phyloP scores from a whole-genome alignment of 2,888 invertebrate genomes.

The Drosophila lacicola region DNA sequence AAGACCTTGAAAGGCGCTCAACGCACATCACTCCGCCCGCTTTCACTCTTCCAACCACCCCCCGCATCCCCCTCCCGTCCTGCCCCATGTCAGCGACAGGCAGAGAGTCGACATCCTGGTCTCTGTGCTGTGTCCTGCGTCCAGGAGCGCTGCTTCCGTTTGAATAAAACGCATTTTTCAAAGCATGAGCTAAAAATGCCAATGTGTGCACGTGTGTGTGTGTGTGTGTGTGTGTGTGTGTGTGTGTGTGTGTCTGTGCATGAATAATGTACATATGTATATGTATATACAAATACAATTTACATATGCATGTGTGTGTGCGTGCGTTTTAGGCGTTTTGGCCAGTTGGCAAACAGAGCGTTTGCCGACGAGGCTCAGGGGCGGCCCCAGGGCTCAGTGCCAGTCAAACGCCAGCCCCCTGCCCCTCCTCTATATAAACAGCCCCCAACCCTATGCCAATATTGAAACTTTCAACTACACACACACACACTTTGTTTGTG shows the following conservation, averaged over 20 bases:
- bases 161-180: constrained; percentile 77
- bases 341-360: constrained; percentile 65
- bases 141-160: constrained; percentile 66
- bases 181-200: constrained; percentile 59
- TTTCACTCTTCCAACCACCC: neutral
- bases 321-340: constrained; percentile 63
- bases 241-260: constrained; percentile 55
- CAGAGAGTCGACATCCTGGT: constrained; percentile 26
- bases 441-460: constrained; percentile 60
- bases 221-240: no score
- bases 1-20: constrained; percentile 54
- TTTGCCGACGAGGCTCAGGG: constrained; percentile 18
- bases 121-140: constrained; percentile 34
- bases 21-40: neutral
- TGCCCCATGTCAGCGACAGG: constrained; percentile 30
- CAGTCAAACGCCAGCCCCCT: constrained; percentile 41
- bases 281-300: constrained; percentile 41
- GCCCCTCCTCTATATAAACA: neutral
- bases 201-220: constrained; percentile 34
- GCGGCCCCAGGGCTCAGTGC: constrained; percentile 43
- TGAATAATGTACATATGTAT: constrained; percentile 64
- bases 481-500: constrained; percentile 32
- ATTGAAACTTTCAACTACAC: constrained; percentile 78
- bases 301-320: constrained; percentile 46
- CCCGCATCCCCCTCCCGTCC: neutral